phyloP scores from a whole-genome alignment of 2,113 vertebrate species.

The Lophura nycthemera region DNA sequence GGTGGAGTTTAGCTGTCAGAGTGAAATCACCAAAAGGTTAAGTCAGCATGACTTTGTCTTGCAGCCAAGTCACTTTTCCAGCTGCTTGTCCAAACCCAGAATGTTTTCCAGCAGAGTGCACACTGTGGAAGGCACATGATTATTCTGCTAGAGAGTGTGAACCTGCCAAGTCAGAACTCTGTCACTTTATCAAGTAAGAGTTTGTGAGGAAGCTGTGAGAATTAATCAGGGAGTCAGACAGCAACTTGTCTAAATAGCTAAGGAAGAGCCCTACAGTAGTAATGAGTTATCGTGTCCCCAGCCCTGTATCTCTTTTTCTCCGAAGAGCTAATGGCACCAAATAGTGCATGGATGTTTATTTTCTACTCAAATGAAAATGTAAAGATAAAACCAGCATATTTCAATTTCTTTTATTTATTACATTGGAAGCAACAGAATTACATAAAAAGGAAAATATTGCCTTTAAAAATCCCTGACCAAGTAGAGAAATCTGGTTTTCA shows the following conservation, averaged over 20 bases:
- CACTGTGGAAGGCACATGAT: background rate
- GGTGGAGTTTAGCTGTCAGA: too few relatives aligned
- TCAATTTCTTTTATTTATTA: slow-evolving; percentile 44
- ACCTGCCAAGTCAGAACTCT: slow-evolving; percentile 30
- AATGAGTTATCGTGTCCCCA: slow-evolving; percentile 27
- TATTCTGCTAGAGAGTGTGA: slow-evolving; percentile 36
- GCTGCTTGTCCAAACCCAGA: background rate
- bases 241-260: slow-evolving; percentile 57
- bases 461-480: slow-evolving; percentile 55
- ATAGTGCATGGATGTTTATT: slow-evolving; percentile 38
- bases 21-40: background rate
- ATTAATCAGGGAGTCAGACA: slow-evolving; percentile 66
- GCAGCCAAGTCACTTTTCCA: slow-evolving; percentile 16
- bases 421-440: slow-evolving; percentile 40
- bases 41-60: background rate
- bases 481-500: slow-evolving; percentile 45
- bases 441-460: slow-evolving; percentile 26
- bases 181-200: slow-evolving; percentile 38
- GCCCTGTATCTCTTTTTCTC: slow-evolving; percentile 3
- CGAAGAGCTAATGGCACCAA: slow-evolving; percentile 34
- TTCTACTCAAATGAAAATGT: slow-evolving; percentile 48
- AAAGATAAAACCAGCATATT: slow-evolving; percentile 55
- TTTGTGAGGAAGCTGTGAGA: slow-evolving; percentile 57
- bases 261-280: slow-evolving; percentile 21
- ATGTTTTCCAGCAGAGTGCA: slow-evolving; percentile 10